These are phyloP conservation scores for Falco columbarius DNA, from an alignment of 2,797 vertebrate species.

Conservation along the genomic window DNA sequence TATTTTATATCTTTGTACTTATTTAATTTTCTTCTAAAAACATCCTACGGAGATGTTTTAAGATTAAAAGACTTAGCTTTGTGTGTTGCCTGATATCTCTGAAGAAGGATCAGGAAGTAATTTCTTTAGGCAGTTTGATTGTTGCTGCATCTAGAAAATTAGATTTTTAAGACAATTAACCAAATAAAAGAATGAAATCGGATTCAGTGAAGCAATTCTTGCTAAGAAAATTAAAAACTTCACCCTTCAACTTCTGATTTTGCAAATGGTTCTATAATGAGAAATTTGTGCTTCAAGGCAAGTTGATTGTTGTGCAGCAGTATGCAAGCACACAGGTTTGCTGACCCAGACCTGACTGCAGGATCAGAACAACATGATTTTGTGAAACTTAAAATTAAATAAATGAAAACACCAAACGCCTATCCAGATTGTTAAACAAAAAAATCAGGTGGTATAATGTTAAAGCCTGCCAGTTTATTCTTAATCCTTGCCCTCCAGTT, in stretches of 20 bases:
- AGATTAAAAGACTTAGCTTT: constrained; percentile 30
- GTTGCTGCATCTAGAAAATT: constrained; percentile 2
- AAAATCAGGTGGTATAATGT: background rate
- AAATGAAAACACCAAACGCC: background rate
- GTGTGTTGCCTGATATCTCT: background rate
- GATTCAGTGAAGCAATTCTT: background rate
- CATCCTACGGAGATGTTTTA: background rate
- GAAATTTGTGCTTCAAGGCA: background rate
- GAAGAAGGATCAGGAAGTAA: constrained; percentile 1
- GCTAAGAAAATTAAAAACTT: background rate
- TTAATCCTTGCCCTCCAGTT: background rate
- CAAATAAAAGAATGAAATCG: background rate
- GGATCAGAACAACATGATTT: background rate
- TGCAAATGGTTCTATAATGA: background rate
- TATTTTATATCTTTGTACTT: background rate
- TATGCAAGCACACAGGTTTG: background rate
- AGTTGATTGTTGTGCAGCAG: background rate
- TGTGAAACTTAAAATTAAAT: background rate
- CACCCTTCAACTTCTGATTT: background rate
- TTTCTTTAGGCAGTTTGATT: constrained; percentile 7
- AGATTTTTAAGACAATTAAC: constrained; percentile 9
- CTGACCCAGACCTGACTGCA: background rate
- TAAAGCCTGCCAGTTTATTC: background rate
- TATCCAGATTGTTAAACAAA: background rate
- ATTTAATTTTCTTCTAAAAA: constrained; percentile 3